Conservation (phyloP, 2,888 invertebrate species). For the Sinotaia quadrata region DNA sequence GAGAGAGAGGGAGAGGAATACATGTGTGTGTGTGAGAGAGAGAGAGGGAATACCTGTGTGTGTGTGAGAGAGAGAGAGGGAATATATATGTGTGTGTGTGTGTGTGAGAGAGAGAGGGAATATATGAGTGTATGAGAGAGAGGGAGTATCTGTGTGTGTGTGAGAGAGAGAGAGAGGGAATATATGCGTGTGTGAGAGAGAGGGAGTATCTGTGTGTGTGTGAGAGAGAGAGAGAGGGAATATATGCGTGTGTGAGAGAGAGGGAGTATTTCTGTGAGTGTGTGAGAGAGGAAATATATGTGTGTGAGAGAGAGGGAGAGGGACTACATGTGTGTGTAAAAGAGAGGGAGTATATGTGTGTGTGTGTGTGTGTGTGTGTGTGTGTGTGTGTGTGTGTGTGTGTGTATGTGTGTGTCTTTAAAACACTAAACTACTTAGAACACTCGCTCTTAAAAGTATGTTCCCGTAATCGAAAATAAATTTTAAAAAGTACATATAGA, state of each 20-base stretch:
- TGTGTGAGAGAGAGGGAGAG: not conserved
- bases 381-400: slow-evolving; percentile 1
- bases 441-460: too few relatives aligned
- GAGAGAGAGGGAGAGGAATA: slow-evolving; percentile 1
- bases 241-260: not conserved
- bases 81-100: too few relatives aligned
- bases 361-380: not conserved
- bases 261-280: not conserved
- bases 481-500: too few relatives aligned
- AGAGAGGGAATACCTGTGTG: not conserved
- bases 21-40: not conserved
- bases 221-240: not conserved
- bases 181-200: not conserved
- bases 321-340: not conserved
- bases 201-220: too few relatives aligned
- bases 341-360: not conserved
- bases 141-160: slow-evolving; percentile 6
- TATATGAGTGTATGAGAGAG: not conserved
- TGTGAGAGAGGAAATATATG: slow-evolving; percentile 1
- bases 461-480: too few relatives aligned
- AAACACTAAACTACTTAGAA: too few relatives aligned
- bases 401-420: too few relatives aligned
- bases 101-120: not conserved
- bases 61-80: slow-evolving; percentile 5
- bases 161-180: not conserved